These are phyloP conservation scores for Sweltsa coloradensis DNA, from an alignment of 1,140 invertebrate species.

Conservation along the genomic window DNA sequence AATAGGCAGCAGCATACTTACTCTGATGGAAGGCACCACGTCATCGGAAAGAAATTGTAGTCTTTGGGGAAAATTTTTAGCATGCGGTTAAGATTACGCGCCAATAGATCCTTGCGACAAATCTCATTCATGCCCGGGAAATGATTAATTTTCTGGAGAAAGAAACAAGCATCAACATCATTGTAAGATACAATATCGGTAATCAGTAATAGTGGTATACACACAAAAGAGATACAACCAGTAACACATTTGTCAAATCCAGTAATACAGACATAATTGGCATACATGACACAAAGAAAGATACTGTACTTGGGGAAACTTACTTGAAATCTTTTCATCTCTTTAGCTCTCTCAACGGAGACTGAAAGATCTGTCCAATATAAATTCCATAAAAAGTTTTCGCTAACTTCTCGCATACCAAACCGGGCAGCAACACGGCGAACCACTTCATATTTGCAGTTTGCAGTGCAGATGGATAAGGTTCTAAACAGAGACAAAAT, in stretches of 20 bases:
- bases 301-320: slow-evolving; percentile 6
- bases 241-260: no score
- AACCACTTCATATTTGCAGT: slow-evolving; percentile 63
- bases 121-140: slow-evolving; percentile 89
- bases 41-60: slow-evolving; percentile 84
- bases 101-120: slow-evolving; percentile 74
- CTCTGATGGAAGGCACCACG: slow-evolving; percentile 90
- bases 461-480: slow-evolving; percentile 52
- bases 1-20: no score
- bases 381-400: slow-evolving; percentile 75
- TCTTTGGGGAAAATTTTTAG: slow-evolving; percentile 72
- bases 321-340: slow-evolving; percentile 73
- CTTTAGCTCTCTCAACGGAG: slow-evolving; percentile 67
- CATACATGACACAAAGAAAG: no score
- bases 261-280: no score
- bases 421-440: slow-evolving; percentile 52
- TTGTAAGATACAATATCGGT: no score
- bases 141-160: slow-evolving; percentile 70
- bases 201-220: no score
- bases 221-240: no score
- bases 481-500: slow-evolving; percentile 16
- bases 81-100: slow-evolving; percentile 77
- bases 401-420: slow-evolving; percentile 66
- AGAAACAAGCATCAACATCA: slow-evolving; percentile 6
- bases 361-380: slow-evolving; percentile 80